A percentile compares a stretch with the other conserved stretches of the same genome.
These are phyloP conservation scores for Piscicola geometra DNA, from an alignment of 2,888 invertebrate genomes.

Conservation along the genomic window DNA sequence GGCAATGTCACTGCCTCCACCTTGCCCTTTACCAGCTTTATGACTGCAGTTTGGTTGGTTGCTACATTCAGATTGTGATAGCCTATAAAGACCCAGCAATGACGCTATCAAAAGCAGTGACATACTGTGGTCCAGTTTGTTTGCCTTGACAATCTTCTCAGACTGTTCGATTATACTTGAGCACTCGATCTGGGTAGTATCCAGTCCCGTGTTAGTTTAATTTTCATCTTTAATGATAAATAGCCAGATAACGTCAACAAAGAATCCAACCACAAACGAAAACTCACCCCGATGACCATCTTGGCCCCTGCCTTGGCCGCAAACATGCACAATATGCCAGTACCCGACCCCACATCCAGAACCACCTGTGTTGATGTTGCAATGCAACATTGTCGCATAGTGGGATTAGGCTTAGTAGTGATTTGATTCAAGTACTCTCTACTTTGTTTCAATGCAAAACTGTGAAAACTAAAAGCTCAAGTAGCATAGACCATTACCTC, in stretches of 20 bases:
- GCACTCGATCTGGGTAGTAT: slow-evolving; percentile 16
- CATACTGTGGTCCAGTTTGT: slow-evolving; percentile 54
- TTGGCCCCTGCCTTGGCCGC: slow-evolving; percentile 96
- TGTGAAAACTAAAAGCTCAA: too few relatives aligned
- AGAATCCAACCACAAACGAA: neutral
- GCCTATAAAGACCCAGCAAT: too few relatives aligned
- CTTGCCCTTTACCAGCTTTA: slow-evolving; percentile 61
- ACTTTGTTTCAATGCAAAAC: too few relatives aligned
- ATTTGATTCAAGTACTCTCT: too few relatives aligned
- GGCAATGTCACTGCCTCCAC: slow-evolving; percentile 90
- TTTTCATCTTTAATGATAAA: neutral
- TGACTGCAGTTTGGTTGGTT: slow-evolving; percentile 50
- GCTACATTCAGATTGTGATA: too few relatives aligned
- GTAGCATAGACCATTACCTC: too few relatives aligned
- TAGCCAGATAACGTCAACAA: neutral
- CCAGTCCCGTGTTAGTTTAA: neutral
- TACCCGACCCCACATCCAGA: slow-evolving; percentile 96
- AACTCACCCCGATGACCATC: slow-evolving; percentile 73
- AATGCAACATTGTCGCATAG: too few relatives aligned
- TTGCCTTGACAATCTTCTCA: slow-evolving; percentile 78
- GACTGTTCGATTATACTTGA: slow-evolving; percentile 98
- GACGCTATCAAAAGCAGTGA: too few relatives aligned
- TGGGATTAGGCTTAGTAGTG: too few relatives aligned
- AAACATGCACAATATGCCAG: slow-evolving; percentile 98
- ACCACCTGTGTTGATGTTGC: slow-evolving; percentile 60